Base-by-base conservation (phyloP, 2,113 vertebrate genomes). In the Caranx melampygus region DNA sequence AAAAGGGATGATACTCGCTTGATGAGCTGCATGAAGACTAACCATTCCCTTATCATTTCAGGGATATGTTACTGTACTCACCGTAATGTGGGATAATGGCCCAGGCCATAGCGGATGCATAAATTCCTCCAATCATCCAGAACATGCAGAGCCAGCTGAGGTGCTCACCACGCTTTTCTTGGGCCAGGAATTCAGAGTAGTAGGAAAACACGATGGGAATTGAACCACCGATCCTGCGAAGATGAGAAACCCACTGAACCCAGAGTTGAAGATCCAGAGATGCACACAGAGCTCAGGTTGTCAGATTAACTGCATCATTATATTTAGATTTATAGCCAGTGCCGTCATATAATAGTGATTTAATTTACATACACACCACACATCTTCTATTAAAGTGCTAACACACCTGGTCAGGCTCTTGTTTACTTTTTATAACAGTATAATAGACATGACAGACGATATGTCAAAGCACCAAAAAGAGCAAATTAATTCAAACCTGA, bases 131-230 rank as follows among this genome's bases (percentile, higher is more conserved):
- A 0, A 99, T 97, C 98, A 99, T 99, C 97, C 97, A 99, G 91
- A 99, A 99, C 97, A 99, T 98, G 91, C 97, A 98, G 75, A 99
- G 97, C 98, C 98, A 99, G 90, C 98, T 99, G 83, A 99, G 92
- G 81, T 99, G 98, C 83, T 99, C 98, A 3, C 98, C 98, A 0
- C 98, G 95, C 68, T 99, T 99, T 94, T 99, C 98, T 93, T 98
- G 98, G 1, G 97, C 94, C 94, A 99, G 94, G 87, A 99, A 99
- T 91, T 99, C 97, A 1, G 98, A 98, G 82, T 98, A 99, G 92
- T 97, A 99, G 76, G 98, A 99, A 92, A 99, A 99, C 52, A 99
- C 98, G 12, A 99, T 99, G 87, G 98, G 98, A 82, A 99, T 99
- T 8, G 98, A 98, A 20, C 98, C 98, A 0, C 98, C 98, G 0